These are phyloP conservation scores for Excalfactoria chinensis DNA, from an alignment of 2,113 vertebrate species.

Conservation along the genomic window DNA sequence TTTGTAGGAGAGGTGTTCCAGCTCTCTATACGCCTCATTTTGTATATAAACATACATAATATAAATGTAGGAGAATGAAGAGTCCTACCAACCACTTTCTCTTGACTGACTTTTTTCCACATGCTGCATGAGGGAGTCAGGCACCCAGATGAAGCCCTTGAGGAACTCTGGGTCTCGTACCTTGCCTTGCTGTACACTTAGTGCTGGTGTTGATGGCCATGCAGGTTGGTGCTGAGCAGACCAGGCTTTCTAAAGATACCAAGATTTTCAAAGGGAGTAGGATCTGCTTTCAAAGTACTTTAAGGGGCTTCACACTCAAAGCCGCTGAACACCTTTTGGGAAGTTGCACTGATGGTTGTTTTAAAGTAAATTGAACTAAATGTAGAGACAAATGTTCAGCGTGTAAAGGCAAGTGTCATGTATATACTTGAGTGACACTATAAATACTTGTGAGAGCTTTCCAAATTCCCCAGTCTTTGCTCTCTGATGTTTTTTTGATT, in stretches of 20 bases:
- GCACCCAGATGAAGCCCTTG: background rate
- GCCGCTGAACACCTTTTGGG: background rate
- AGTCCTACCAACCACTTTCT: background rate
- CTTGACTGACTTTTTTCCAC: accelerated
- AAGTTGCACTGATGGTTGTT: background rate
- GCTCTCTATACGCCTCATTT: background rate
- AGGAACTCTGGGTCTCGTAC: background rate
- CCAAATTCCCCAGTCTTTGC: background rate
- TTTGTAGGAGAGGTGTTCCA: background rate
- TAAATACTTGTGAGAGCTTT: background rate
- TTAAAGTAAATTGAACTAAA: background rate
- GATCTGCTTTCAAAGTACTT: background rate
- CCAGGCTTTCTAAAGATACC: background rate
- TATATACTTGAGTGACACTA: background rate
- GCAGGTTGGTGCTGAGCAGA: background rate
- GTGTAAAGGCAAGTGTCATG: background rate
- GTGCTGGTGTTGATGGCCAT: background rate
- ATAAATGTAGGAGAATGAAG: background rate
- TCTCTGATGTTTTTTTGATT: background rate
- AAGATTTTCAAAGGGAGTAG: background rate
- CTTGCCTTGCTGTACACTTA: background rate
- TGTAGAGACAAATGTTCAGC: background rate
- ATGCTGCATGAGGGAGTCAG: background rate
- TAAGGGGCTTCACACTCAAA: background rate
- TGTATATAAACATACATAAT: background rate